These are phyloP conservation scores for Drosophila obscura DNA, from an alignment of 1,140 invertebrate species.

Conservation along the genomic window DNA sequence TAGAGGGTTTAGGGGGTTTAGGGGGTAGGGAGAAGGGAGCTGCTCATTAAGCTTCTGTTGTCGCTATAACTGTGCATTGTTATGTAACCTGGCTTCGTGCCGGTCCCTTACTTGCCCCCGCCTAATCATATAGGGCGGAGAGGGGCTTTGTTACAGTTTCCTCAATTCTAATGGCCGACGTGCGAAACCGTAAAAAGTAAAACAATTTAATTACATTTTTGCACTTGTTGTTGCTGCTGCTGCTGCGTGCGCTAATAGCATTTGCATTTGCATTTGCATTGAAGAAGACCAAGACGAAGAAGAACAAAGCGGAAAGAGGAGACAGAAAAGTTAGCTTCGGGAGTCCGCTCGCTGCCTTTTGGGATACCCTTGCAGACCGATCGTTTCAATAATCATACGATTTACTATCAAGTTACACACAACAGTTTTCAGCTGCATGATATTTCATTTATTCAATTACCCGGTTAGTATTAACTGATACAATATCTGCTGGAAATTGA, in stretches of 20 bases:
- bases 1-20: not conserved
- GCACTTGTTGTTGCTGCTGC: constrained; percentile 34
- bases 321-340: not conserved
- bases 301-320: constrained; percentile 7
- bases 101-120: too few relatives aligned
- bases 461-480: too few relatives aligned
- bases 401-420: too few relatives aligned
- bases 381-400: too few relatives aligned
- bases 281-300: constrained; percentile 9
- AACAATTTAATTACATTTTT: constrained; percentile 79
- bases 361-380: too few relatives aligned
- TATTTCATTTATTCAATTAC: too few relatives aligned
- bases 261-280: constrained; percentile 64
- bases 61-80: constrained; percentile 46
- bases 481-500: too few relatives aligned
- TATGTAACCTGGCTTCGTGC: constrained; percentile 39
- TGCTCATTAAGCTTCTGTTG: constrained; percentile 38
- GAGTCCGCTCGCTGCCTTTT: too few relatives aligned
- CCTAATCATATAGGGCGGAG: constrained; percentile 2
- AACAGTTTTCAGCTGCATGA: too few relatives aligned
- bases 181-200: constrained; percentile 78
- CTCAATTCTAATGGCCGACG: constrained; percentile 41
- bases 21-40: not conserved
- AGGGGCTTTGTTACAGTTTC: constrained; percentile 57
- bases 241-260: constrained; percentile 65